Evolutionary conservation across 2,888 invertebrate species (phyloP), one percentile per base, ranked within the genome.

Genomic region (Philonicus albiceps): DNA sequence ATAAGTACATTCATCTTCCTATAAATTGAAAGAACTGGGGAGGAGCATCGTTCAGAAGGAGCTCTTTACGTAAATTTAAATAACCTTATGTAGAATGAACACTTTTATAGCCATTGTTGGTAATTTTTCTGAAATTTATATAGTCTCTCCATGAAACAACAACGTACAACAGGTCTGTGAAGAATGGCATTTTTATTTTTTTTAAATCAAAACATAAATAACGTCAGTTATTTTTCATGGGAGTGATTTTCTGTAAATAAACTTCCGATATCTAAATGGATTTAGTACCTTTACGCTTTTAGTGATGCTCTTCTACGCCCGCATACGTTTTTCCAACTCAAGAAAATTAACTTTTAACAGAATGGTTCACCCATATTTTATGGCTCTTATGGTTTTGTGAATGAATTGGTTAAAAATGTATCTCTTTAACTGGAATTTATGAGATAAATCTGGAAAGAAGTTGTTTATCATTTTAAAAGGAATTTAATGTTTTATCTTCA

Each of bases 161-260:
- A 13, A 37, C n/a, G 40, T 49, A 78, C 78, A 78, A 78, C 78
- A 78, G 78, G 49, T 78, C 49, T 78, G 49, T 49, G 49, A 37
- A 5, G 22, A 78, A 78, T 64, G 64, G 64, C 22, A 64, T 64
- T 64, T 27, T 22, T 19, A n/a, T 49, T 30, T 78, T 75, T 78
- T 78, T 49, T 19, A 43, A 78, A 40, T 22, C n/a, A 78, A 78
- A 78, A 13, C 49, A 78, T 78, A 78, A 78, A 78, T 78, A 78
- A 78, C 78, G 27, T 30, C 31, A 30, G 27, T 43, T 78, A 30
- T 27, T 49, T 78, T 49, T 4, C 3, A n/a, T 43, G 43, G 49
- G 3, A 30, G 27, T 49, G 78, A 78, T 78, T 27, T 64, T 30
- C 7, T 49, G 76, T 43, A 19, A 76, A 76, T 40, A 76, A 1